phyloP scores from a whole-genome alignment of 2,888 invertebrate genomes.

The Lycia hirtaria region DNA sequence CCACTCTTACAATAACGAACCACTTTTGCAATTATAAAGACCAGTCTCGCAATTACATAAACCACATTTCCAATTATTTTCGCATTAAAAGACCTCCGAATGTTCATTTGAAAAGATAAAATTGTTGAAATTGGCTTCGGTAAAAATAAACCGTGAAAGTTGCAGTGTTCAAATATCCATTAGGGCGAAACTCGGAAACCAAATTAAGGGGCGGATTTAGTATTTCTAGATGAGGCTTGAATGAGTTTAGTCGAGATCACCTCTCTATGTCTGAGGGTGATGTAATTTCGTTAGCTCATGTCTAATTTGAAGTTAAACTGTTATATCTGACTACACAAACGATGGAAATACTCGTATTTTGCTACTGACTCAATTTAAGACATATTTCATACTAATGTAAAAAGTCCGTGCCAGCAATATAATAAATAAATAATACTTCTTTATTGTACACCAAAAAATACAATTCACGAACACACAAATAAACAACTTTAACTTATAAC shows the following conservation, averaged over 20 bases:
- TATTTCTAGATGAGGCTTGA: constrained; percentile 22
- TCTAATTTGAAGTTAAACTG: no score
- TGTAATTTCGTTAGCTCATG: not conserved
- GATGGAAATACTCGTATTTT: no score
- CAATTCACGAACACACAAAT: no score
- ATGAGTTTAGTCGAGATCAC: not conserved
- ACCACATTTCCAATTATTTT: constrained; percentile 45
- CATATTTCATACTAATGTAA: no score
- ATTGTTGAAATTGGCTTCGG: constrained; percentile 42
- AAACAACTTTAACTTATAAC: no score
- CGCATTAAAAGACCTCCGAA: constrained; percentile 50
- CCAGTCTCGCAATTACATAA: constrained; percentile 11
- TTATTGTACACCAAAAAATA: no score
- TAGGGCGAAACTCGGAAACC: constrained; percentile 39
- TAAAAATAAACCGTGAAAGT: constrained; percentile 43
- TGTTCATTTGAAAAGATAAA: constrained; percentile 51
- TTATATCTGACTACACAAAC: no score
- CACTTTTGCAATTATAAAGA: constrained; percentile 11
- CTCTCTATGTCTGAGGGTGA: not conserved
- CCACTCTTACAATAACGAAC: constrained; percentile 14
- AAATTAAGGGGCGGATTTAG: constrained; percentile 23
- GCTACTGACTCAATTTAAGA: no score
- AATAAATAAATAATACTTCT: no score
- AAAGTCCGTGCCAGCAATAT: no score
- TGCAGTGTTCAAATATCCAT: constrained; percentile 42